These are phyloP conservation scores for Melolontha melolontha DNA, from an alignment of 2,888 invertebrate species.

Conservation along the genomic window DNA sequence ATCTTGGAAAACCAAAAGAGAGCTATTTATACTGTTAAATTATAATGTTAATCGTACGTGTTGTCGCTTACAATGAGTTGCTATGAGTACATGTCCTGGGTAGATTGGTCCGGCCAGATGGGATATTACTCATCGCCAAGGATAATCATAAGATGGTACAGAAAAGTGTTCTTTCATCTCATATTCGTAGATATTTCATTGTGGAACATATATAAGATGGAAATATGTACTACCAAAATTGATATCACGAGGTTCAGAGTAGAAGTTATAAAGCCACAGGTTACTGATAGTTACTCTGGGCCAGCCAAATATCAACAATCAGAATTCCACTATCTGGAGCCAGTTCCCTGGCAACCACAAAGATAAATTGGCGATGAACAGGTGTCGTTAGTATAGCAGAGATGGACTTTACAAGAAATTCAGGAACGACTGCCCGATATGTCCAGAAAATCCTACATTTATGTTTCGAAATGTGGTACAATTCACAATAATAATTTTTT, in stretches of 20 bases:
- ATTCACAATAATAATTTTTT: neutral
- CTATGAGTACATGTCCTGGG: too few relatives aligned
- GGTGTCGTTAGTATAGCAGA: too few relatives aligned
- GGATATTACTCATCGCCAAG: too few relatives aligned
- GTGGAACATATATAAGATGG: slow-evolving; percentile 5
- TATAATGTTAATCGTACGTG: too few relatives aligned
- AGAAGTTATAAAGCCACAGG: slow-evolving; percentile 1
- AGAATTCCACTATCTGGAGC: too few relatives aligned
- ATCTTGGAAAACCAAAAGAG: too few relatives aligned
- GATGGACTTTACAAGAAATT: neutral
- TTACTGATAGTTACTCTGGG: too few relatives aligned
- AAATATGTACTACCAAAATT: neutral
- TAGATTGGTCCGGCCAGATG: too few relatives aligned
- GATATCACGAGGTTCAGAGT: neutral
- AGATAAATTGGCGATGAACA: slow-evolving; percentile 2
- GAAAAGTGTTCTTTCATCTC: slow-evolving; percentile 5
- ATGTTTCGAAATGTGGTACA: too few relatives aligned
- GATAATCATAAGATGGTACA: slow-evolving; percentile 5
- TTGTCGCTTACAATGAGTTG: too few relatives aligned
- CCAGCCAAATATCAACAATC: too few relatives aligned
- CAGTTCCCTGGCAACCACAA: neutral
- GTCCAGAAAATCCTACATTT: slow-evolving; percentile 1
- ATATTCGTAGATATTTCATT: slow-evolving; percentile 4
- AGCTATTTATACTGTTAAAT: too few relatives aligned
- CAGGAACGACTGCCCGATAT: neutral